These are phyloP conservation scores for Pseudopodoces humilis DNA, from an alignment of 2,113 vertebrate species.

Conservation along the genomic window DNA sequence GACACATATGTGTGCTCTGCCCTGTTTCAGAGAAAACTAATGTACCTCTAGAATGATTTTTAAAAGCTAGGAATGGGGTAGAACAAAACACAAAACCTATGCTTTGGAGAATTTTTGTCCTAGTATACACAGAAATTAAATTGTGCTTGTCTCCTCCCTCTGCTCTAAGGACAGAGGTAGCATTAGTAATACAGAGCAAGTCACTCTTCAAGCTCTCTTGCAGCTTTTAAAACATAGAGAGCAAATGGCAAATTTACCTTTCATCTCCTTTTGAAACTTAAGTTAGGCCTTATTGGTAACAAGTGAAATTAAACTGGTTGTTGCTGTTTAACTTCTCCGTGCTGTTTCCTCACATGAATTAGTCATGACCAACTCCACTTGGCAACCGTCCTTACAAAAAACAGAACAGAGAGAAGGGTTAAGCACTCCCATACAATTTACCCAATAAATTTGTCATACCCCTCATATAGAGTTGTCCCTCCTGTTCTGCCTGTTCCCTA, in stretches of 20 bases:
- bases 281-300: background rate
- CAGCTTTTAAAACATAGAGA: background rate
- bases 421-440: constrained; percentile 74
- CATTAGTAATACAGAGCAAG: background rate
- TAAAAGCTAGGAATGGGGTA: background rate
- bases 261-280: constrained; percentile 22
- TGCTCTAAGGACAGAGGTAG: background rate
- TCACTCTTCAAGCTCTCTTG: background rate
- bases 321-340: constrained; percentile 15
- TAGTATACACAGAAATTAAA: background rate
- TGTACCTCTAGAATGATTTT: background rate
- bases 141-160: background rate
- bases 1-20: background rate
- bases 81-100: background rate
- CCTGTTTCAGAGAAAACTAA: background rate
- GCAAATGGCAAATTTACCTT: constrained; percentile 4
- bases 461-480: constrained; percentile 78
- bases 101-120: background rate
- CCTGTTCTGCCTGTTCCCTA: constrained; percentile 75
- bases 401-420: constrained; percentile 56
- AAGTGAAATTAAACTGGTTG: constrained; percentile 62
- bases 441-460: constrained; percentile 69
- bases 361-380: constrained; percentile 51
- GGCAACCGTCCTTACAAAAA: constrained; percentile 42
- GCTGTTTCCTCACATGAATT: constrained; percentile 60